A percentile compares a stretch with the other conserved stretches of the same genome.
Conservation (phyloP, 2,113 vertebrate species). For the Cryptoleucopteryx plumbea region DNA sequence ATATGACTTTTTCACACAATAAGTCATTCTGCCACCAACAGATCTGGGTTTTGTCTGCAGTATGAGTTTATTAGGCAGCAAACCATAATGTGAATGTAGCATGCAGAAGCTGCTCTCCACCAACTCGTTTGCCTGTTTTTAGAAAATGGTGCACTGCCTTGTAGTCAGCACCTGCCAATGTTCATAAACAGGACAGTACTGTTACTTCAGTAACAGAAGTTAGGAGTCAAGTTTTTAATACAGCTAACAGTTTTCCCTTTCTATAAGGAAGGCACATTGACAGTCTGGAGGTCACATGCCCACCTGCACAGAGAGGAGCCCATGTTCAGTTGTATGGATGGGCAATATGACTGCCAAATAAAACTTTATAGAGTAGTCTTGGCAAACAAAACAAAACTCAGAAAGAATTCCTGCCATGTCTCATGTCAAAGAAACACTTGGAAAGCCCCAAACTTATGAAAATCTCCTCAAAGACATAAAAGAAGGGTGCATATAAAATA, state of each 20-base stretch:
- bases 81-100: neutral
- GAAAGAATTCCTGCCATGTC: neutral
- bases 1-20: neutral
- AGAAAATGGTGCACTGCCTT: neutral
- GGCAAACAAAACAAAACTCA: neutral
- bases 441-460: neutral
- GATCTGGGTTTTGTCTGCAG: neutral
- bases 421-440: neutral
- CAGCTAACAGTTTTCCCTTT: neutral
- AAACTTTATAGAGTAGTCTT: neutral
- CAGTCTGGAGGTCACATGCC: neutral
- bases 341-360: neutral
- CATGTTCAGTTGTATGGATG: neutral
- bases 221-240: neutral
- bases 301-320: neutral
- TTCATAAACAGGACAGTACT: neutral
- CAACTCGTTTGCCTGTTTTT: neutral
- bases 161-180: neutral
- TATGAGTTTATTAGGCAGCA: neutral
- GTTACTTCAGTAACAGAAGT: neutral
- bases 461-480: neutral
- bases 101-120: neutral
- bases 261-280: neutral
- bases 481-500: neutral
- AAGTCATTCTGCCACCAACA: neutral